Evolutionary conservation across 2,888 invertebrate species (phyloP).

Genomic region (Bruchidius siliquastri): DNA sequence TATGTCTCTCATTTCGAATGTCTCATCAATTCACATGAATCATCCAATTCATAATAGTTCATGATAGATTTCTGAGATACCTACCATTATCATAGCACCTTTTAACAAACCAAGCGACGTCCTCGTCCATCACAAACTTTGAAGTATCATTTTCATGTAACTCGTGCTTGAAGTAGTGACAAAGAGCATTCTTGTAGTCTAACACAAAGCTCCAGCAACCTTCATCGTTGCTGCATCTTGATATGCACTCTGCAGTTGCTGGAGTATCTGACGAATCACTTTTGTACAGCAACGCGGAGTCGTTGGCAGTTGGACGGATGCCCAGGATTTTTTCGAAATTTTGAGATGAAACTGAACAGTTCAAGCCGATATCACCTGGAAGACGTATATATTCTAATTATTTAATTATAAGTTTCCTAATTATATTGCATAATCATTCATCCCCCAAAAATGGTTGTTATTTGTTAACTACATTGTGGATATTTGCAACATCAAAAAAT

Average conservation of each 20-base stretch:
- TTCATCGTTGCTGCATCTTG: constrained; percentile 34
- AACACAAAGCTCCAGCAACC: constrained; percentile 43
- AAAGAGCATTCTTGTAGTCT: constrained; percentile 38
- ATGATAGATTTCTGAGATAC: too few relatives aligned
- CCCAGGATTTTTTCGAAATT: constrained; percentile 45
- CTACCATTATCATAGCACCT: constrained; percentile 56
- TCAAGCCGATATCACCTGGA: constrained; percentile 30
- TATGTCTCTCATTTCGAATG: too few relatives aligned
- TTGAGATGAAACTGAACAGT: constrained; percentile 36
- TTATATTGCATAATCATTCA: too few relatives aligned
- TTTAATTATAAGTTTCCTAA: too few relatives aligned
- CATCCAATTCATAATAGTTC: too few relatives aligned
- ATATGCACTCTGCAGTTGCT: constrained; percentile 41
- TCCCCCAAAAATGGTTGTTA: too few relatives aligned
- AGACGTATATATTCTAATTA: constrained; percentile 8
- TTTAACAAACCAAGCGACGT: constrained; percentile 62
- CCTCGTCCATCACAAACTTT: constrained; percentile 50
- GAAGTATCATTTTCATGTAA: constrained; percentile 24
- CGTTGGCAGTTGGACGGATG: constrained; percentile 32
- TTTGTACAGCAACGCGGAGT: constrained; percentile 31
- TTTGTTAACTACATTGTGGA: too few relatives aligned
- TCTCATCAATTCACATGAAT: too few relatives aligned
- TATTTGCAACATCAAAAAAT: too few relatives aligned
- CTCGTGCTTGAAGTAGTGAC: constrained; percentile 38
- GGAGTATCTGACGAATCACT: constrained; percentile 26